Percentiles rank a stretch among this genome's conserved stretches.
Conservation (phyloP, 37 sponge, comb jelly and placozoan genomes). For the Geodia barretti region DNA sequence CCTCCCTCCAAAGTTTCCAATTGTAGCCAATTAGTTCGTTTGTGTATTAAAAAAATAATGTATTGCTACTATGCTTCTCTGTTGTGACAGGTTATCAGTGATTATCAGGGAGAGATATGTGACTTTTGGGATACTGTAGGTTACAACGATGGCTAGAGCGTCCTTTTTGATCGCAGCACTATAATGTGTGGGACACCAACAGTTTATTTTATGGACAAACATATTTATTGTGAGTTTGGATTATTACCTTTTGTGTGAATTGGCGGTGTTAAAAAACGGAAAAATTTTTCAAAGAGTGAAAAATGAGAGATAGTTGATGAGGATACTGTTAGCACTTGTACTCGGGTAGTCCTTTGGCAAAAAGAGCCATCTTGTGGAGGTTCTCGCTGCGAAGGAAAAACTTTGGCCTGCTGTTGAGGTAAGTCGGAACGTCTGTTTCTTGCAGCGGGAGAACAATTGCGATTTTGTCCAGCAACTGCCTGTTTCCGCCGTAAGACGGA, state of each 20-base stretch:
- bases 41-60: too few species aligned
- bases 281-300: neutral
- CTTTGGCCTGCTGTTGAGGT: neutral
- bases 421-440: neutral
- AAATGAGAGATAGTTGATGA: neutral
- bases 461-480: neutral
- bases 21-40: too few species aligned
- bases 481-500: neutral
- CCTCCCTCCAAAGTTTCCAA: too few species aligned
- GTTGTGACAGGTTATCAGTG: slow-evolving; percentile 16
- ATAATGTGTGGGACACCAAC: neutral
- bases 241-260: too few species aligned
- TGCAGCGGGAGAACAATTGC: neutral
- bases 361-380: neutral
- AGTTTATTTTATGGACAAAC: too few species aligned
- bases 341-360: neutral
- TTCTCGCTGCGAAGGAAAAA: neutral
- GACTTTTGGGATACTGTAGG: slow-evolving; percentile 41
- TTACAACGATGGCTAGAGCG: slow-evolving; percentile 1
- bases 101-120: slow-evolving; percentile 19
- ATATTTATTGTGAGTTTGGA: too few species aligned
- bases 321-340: neutral
- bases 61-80: too few species aligned
- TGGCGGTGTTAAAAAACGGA: too few species aligned
- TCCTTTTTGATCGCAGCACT: neutral